phyloP scores from a whole-genome alignment of 2,888 invertebrate species.

The Cyrtodaria siliqua region DNA sequence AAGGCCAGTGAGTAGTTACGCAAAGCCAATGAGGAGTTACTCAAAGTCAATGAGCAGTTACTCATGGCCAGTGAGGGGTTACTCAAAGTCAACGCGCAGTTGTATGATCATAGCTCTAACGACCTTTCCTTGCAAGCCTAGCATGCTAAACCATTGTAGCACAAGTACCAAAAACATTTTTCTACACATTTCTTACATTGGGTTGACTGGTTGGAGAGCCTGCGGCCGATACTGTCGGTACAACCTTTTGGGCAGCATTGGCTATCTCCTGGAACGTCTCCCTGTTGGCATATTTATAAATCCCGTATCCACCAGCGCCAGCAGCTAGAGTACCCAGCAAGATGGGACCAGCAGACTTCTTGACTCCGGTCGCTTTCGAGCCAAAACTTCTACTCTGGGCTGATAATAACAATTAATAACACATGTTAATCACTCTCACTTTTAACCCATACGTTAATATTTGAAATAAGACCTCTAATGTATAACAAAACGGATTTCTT shows the following conservation, averaged over 20 bases:
- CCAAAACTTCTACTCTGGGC: constrained; percentile 32
- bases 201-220: constrained; percentile 69
- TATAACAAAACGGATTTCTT: no score
- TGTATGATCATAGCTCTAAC: no score
- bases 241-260: constrained; percentile 20
- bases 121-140: no score
- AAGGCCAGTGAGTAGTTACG: no score
- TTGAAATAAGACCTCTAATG: no score
- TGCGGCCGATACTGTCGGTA: constrained; percentile 66
- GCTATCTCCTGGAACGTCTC: constrained; percentile 28
- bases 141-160: no score
- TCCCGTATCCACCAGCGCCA: constrained; percentile 64
- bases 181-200: constrained; percentile 64
- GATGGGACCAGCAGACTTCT: constrained; percentile 36
- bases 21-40: no score
- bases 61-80: no score
- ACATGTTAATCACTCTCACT: background rate
- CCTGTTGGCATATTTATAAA: constrained; percentile 59
- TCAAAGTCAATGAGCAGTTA: no score
- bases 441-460: no score
- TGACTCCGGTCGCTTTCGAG: constrained; percentile 26
- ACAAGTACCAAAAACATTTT: no score
- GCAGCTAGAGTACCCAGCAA: constrained; percentile 63
- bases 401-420: constrained; percentile 14
- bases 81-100: no score